Evolutionary conservation across 2,888 invertebrate genomes (phyloP), one percentile per base, ranked within the genome.

Genomic region (Ditula angustiorana): DNA sequence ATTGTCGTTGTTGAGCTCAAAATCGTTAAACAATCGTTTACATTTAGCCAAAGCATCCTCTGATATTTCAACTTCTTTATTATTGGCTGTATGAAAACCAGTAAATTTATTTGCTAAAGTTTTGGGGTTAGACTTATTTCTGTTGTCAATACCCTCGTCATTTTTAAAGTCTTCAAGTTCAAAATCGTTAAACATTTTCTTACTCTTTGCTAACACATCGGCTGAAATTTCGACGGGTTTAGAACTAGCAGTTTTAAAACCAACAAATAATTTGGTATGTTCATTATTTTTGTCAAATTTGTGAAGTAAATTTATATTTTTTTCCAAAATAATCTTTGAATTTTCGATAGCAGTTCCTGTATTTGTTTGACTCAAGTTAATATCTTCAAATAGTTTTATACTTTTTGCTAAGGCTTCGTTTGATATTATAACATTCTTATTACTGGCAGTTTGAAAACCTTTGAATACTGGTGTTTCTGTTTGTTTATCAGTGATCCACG

Each of bases 381-480:
- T 76, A 69, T 83, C 83, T 30, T 77, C 71, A 70, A 86, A 84
- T 37, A 86, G 68, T 37, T 67, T 74, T 66, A 74, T 81, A 13
- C 80, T 76, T 68, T 79, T 83, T 60, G 76, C 66, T 13, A 88
- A 67, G 46, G 80, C 74, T 53, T 76, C 71, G 58, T 79, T 74
- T 1, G 83, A 79, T 56, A 86, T 71, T 11, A 37, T 62, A 3
- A 80, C 74, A 28, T 69, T 60, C 71, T 81, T 81, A 50, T 81
- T 79, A 63, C 73, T 79, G 5, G 84, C 84, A 16, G 87, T 86
- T 67, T 74, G 70, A 63, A 73, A 77, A 1, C 74, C 75, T 66
- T 41, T 49, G 11, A 68, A 68, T 10, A 5, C 41, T 16, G 59
- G 55, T 13, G 33, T 35, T 55, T 59, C 21, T 19, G 47, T 24